Evolutionary conservation across 2,888 invertebrate genomes (phyloP), one percentile per base, ranked within the genome.

Genomic region (Pinctada fucata): DNA sequence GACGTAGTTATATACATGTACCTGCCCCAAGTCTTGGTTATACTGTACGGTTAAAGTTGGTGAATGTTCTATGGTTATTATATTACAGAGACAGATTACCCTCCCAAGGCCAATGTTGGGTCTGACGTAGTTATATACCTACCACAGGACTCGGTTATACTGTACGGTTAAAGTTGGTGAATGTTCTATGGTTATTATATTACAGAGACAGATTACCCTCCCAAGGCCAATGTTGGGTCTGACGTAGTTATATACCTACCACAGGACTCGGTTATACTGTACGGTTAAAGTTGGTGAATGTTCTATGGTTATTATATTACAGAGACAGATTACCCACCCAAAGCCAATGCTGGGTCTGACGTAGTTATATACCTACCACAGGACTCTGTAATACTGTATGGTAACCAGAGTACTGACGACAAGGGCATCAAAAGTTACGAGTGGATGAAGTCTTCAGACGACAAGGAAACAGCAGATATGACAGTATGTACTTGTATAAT

Each of bases 21-120:
- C 93, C 94, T 98, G 77, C 98, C 98, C 0, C 96, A 96, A 91
- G 97, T 97, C 90, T 94, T 94, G 65, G 95, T 97, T 8, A 96
- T 96, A 0, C 93, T 99, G 48, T 97, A 97, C 92, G 98, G n/a
- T n/a, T n/a, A n/a, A n/a, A n/a, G n/a, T n/a, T n/a, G n/a, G n/a
- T n/a, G n/a, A n/a, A n/a, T n/a, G n/a, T n/a, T n/a, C n/a, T n/a
- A n/a, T n/a, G n/a, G n/a, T n/a, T n/a, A n/a, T 52, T n/a, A 47
- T 2, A 49, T 81, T 83, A 8, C 86, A 93, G 96, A 96, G 86
- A 97, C 95, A 0, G 98, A 99, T 92, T 98, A 98, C 98, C 0
- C 97, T 0, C 98, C 98, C 0, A 97, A 97, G 91, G 98, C 98
- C 0, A 97, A 97, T 94, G 98, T 98, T 69, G 97, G 97, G 95